Percentiles rank a stretch among this genome's conserved stretches.
Conservation (phyloP, 2,888 invertebrate species). For the Syrphus vitripennis region DNA sequence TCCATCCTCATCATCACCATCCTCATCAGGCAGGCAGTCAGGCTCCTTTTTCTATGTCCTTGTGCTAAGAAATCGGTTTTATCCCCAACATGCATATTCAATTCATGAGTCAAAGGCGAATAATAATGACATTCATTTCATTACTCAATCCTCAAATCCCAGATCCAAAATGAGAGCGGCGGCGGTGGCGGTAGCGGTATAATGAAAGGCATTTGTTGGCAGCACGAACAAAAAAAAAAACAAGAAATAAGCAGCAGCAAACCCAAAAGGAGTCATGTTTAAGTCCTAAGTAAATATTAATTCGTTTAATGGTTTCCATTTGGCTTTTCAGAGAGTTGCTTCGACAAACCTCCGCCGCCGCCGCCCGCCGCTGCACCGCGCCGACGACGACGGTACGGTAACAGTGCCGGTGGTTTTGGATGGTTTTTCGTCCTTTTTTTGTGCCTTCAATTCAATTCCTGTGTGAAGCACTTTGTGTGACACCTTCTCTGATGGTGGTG, state of each 20-base stretch:
- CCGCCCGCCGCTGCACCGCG: neutral
- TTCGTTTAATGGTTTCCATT: slow-evolving; percentile 75
- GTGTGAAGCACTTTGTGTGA: slow-evolving; percentile 59
- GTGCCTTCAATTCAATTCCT: slow-evolving; percentile 16
- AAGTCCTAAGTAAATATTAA: slow-evolving; percentile 78
- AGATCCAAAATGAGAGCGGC: slow-evolving; percentile 11
- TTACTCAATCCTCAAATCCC: slow-evolving; percentile 57
- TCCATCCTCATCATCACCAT: neutral
- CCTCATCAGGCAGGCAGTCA: too few species aligned
- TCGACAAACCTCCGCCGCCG: neutral
- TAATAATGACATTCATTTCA: slow-evolving; percentile 71
- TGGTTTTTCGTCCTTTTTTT: slow-evolving; percentile 47
- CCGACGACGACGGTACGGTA: neutral
- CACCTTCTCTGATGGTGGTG: slow-evolving; percentile 45
- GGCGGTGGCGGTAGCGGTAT: too few species aligned
- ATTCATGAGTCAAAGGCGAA: slow-evolving; percentile 67
- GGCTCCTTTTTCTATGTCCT: neutral
- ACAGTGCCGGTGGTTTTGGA: slow-evolving; percentile 14
- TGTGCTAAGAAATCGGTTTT: slow-evolving; percentile 46
- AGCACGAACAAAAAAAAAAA: slow-evolving; percentile 9
- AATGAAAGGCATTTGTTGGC: slow-evolving; percentile 24
- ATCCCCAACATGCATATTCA: slow-evolving; percentile 56
- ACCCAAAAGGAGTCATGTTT: slow-evolving; percentile 65
- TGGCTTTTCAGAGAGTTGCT: slow-evolving; percentile 49
- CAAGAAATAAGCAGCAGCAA: slow-evolving; percentile 23